Evolutionary conservation across 1,140 invertebrate genomes (phyloP).

Genomic region (Drosophila tropicalis): DNA sequence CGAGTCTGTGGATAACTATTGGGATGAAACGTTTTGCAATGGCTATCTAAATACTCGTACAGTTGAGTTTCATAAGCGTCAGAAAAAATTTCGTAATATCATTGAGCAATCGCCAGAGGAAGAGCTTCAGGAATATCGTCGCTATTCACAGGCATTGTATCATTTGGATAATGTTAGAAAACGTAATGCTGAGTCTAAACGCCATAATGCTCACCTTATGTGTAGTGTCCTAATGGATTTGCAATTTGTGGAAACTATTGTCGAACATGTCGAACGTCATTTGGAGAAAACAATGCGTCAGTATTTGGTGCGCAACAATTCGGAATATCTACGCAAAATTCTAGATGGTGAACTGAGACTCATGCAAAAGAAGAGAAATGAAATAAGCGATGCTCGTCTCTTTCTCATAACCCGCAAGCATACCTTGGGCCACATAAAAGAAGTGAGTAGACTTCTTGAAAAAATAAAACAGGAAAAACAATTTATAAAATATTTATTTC

Average conservation of each 20-base stretch:
- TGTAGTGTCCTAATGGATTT: slow-evolving; percentile 34
- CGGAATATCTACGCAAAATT: slow-evolving; percentile 5
- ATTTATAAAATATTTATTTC: neutral
- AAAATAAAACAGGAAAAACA: neutral
- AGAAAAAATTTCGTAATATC: slow-evolving; percentile 28
- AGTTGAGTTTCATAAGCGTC: slow-evolving; percentile 41
- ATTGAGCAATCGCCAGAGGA: rapidly evolving
- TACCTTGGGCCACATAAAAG: slow-evolving; percentile 27
- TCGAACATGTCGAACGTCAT: slow-evolving; percentile 16
- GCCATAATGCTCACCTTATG: neutral
- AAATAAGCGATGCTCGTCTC: slow-evolving; percentile 55
- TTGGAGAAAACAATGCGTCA: slow-evolving; percentile 8
- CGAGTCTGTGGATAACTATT: neutral
- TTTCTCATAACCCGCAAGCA: slow-evolving; percentile 48
- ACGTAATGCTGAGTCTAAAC: neutral
- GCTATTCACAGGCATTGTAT: slow-evolving; percentile 23
- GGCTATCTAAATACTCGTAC: slow-evolving; percentile 31
- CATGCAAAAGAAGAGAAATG: slow-evolving; percentile 46
- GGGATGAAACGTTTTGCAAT: slow-evolving; percentile 10
- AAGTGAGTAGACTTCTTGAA: slow-evolving; percentile 25
- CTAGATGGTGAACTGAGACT: slow-evolving; percentile 23
- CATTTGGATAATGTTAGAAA: slow-evolving; percentile 14
- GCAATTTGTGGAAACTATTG: slow-evolving; percentile 1
- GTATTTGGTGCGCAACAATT: neutral
- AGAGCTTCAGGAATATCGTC: rapidly evolving